phyloP scores from a whole-genome alignment of 2,888 invertebrate species.

The Schizaphis graminum region DNA sequence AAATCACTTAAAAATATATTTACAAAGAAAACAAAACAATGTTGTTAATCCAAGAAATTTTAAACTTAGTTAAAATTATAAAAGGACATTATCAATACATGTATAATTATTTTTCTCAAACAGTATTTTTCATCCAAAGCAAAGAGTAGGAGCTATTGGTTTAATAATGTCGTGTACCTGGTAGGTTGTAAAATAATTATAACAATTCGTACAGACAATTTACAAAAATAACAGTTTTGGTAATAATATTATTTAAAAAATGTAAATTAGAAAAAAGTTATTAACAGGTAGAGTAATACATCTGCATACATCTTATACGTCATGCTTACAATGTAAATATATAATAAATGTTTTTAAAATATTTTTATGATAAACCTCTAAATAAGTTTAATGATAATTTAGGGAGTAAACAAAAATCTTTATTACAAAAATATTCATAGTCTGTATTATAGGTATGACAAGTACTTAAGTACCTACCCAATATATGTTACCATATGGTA shows the following conservation, averaged over 20 bases:
- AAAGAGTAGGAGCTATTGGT: background rate
- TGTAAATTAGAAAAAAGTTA: background rate
- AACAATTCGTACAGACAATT: background rate
- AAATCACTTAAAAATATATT: background rate
- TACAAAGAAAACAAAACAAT: constrained; percentile 1
- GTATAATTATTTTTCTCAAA: background rate
- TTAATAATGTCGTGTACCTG: background rate
- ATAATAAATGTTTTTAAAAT: background rate
- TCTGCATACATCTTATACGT: background rate
- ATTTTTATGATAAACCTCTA: background rate
- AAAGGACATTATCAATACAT: background rate
- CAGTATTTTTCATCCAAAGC: background rate
- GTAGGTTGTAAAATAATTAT: background rate
- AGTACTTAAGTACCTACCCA: too few species aligned
- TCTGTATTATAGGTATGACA: too few species aligned
- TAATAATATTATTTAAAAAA: background rate
- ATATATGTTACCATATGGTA: too few species aligned
- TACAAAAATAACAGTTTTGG: background rate
- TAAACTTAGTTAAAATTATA: background rate
- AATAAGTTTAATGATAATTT: background rate
- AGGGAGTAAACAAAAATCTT: background rate
- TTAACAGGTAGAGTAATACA: background rate
- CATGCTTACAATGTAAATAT: background rate
- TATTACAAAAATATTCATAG: background rate
- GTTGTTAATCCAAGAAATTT: background rate